Percentiles rank a stretch among this genome's conserved stretches.
phyloP scores from a whole-genome alignment of 2,113 vertebrate genomes.

The Apus apus region DNA sequence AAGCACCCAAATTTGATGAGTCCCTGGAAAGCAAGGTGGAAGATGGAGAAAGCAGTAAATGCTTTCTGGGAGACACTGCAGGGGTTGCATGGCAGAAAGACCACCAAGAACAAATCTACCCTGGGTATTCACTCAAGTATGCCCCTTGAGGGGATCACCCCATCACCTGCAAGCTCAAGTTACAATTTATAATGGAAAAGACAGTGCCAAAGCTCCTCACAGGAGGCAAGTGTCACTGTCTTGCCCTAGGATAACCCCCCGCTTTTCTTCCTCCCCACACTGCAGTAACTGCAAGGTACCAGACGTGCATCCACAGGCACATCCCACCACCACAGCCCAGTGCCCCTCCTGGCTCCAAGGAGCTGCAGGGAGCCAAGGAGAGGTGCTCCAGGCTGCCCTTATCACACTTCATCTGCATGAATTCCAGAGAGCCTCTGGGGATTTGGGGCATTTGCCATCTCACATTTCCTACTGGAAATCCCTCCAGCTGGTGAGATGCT shows the following conservation, averaged over 20 bases:
- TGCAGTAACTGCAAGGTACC: not conserved
- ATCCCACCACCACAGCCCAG: not conserved
- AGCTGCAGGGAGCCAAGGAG: not conserved
- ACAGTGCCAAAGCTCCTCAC: not conserved
- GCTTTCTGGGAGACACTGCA: not conserved
- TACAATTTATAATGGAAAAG: not conserved
- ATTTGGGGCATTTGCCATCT: constrained; percentile 70
- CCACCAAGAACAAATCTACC: not conserved
- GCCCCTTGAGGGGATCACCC: not conserved
- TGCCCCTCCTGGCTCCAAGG: not conserved
- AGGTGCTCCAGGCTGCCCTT: constrained; percentile 31
- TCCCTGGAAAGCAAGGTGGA: not conserved
- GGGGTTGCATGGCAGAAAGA: not conserved
- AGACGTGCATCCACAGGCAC: not conserved
- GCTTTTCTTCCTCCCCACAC: not conserved
- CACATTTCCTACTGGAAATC: constrained; percentile 78
- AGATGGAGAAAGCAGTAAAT: not conserved
- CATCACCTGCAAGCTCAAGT: not conserved
- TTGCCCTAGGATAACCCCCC: not conserved
- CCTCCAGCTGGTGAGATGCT: constrained; percentile 74
- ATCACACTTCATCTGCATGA: constrained; percentile 34
- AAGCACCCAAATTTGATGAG: not conserved
- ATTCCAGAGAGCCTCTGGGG: constrained; percentile 69
- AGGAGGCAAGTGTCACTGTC: not conserved
- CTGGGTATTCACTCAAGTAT: not conserved